A percentile compares a stretch with the other conserved stretches of the same genome.
Evolutionary conservation across 2,797 vertebrate genomes (phyloP).

Genomic region (Nyctalus aviator): DNA sequence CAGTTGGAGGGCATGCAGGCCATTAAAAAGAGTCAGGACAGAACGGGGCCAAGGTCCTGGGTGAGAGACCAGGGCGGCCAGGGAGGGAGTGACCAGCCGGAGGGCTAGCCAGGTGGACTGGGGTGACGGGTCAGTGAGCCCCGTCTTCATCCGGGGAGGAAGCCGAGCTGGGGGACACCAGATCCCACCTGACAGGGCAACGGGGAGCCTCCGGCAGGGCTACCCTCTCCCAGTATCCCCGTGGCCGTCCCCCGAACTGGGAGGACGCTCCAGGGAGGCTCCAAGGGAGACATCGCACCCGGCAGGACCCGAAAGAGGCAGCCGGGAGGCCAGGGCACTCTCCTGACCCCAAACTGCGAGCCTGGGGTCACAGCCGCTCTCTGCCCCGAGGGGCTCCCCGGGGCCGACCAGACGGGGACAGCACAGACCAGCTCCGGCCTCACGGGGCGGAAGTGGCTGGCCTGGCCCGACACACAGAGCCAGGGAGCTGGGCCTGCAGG

Average conservation of each 20-base stretch:
- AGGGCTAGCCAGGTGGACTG: neutral
- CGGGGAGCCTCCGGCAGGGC: neutral
- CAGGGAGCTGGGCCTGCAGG: neutral
- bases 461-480: neutral
- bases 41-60: too few relatives aligned
- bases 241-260: neutral
- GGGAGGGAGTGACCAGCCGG: accelerated
- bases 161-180: neutral
- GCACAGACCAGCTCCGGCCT: neutral
- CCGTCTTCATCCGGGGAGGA: neutral
- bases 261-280: too few relatives aligned
- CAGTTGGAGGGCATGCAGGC: accelerated
- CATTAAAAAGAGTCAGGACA: neutral
- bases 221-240: neutral
- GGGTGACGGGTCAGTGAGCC: neutral
- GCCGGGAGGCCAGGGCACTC: accelerated
- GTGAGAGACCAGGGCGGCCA: neutral
- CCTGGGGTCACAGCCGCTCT: too few relatives aligned
- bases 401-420: neutral
- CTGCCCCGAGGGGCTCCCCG: neutral
- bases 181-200: neutral
- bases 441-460: accelerated
- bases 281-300: too few relatives aligned
- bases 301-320: neutral
- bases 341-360: neutral